A percentile compares a stretch with the other conserved stretches of the same genome.
These are phyloP conservation scores for Hydractinia echinata DNA, from an alignment of 30 jellyfish, hydroid and myxozoan species.

Conservation along the genomic window DNA sequence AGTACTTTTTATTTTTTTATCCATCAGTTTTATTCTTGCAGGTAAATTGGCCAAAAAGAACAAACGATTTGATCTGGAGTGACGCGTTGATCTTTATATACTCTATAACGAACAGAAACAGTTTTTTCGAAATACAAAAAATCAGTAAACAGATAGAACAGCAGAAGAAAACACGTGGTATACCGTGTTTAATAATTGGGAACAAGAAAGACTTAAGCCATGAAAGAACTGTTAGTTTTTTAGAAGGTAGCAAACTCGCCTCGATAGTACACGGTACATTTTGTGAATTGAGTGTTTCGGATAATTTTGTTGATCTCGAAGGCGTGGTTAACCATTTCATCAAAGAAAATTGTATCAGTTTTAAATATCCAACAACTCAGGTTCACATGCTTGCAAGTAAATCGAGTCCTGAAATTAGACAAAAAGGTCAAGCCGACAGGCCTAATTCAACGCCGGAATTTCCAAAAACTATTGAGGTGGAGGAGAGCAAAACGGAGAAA, in stretches of 20 bases:
- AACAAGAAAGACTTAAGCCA: constrained; percentile 26
- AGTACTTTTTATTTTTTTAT: background rate
- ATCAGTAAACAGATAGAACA: constrained; percentile 27
- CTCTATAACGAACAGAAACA: constrained; percentile 28
- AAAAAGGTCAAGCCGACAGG: background rate
- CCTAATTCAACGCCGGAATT: constrained; percentile 13
- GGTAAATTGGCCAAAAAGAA: constrained; percentile 32
- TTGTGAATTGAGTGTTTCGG: constrained; percentile 34
- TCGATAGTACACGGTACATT: constrained; percentile 20
- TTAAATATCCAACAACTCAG: constrained; percentile 7
- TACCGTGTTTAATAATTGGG: constrained; percentile 25
- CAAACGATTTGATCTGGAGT: constrained; percentile 29
- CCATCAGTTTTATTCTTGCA: background rate
- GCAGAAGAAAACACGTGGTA: constrained; percentile 14
- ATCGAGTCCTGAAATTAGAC: constrained; percentile 33
- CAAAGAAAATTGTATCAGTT: constrained; percentile 12
- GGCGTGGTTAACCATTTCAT: constrained; percentile 14
- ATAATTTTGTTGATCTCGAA: constrained; percentile 19
- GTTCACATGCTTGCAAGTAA: constrained; percentile 13
- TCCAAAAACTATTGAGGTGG: constrained; percentile 17
- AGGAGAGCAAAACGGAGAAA: constrained; percentile 21
- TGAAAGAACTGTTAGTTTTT: constrained; percentile 8
- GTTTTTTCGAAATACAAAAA: constrained; percentile 29
- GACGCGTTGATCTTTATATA: constrained; percentile 24
- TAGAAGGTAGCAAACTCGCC: constrained; percentile 30